A percentile compares a stretch with the other conserved stretches of the same genome.
Evolutionary conservation across 2,113 vertebrate genomes (phyloP).

Genomic region (Chaetodon trifascialis): DNA sequence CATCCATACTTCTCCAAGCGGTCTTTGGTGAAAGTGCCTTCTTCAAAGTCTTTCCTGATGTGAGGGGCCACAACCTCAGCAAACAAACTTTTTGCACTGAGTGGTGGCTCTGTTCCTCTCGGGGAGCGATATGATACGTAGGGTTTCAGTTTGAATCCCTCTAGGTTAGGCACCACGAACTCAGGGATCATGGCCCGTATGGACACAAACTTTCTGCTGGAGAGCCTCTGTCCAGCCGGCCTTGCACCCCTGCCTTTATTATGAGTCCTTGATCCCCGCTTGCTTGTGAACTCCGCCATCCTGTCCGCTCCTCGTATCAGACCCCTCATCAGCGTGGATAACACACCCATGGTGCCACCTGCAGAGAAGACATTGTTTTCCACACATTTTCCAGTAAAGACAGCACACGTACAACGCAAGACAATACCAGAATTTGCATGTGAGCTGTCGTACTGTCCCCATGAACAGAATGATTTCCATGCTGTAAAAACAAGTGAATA

Average conservation of each 20-base stretch:
- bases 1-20: conserved; percentile 93
- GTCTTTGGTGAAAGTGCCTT: conserved; percentile 81
- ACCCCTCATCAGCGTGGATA: conserved; percentile 85
- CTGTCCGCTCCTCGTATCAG: conserved; percentile 91
- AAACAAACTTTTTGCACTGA: conserved; percentile 89
- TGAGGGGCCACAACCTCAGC: conserved; percentile 84
- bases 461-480: too few relatives aligned
- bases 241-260: conserved; percentile 88
- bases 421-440: too few relatives aligned
- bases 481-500: neutral
- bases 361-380: neutral
- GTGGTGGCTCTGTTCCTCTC: conserved; percentile 78
- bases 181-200: conserved; percentile 89
- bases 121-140: conserved; percentile 92
- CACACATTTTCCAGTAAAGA: neutral
- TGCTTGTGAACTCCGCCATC: conserved; percentile 92
- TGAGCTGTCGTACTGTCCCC: neutral
- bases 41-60: conserved; percentile 88
- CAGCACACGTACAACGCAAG: neutral
- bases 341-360: conserved; percentile 88
- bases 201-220: conserved; percentile 84
- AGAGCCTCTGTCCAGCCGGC: conserved; percentile 78
- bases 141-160: conserved; percentile 91
- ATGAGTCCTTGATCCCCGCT: conserved; percentile 89
- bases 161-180: conserved; percentile 90